These are phyloP conservation scores for Astreopora myriophthalma DNA, from an alignment of 64 coral and sea anemone species.

Conservation along the genomic window DNA sequence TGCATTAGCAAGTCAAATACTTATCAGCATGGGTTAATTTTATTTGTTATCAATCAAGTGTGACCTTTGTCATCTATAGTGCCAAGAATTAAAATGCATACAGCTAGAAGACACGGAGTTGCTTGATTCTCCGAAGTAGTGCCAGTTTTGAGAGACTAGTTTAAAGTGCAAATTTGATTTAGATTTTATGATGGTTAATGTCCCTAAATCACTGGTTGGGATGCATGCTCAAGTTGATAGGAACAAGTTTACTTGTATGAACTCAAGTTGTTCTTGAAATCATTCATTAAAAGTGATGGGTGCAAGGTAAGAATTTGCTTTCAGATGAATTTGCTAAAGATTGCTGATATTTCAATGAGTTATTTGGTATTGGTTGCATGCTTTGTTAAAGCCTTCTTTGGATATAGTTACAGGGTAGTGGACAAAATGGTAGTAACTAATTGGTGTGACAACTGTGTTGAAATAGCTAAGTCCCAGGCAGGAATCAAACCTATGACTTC, in stretches of 20 bases:
- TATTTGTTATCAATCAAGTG: conserved; percentile 16
- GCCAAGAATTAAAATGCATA: neutral
- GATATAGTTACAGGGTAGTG: no score
- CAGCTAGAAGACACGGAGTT: neutral
- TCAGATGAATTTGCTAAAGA: no score
- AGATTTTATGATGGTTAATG: no score
- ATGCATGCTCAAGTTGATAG: neutral
- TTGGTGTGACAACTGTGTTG: no score
- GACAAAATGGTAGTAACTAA: no score
- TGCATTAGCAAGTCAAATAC: conserved; percentile 23
- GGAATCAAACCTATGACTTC: no score
- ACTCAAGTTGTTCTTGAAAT: conserved; percentile 16
- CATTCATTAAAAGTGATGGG: neutral
- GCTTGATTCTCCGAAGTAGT: neutral
- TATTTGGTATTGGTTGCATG: no score
- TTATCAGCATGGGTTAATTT: neutral
- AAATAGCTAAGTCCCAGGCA: no score
- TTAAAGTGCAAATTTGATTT: no score
- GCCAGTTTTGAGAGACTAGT: no score
- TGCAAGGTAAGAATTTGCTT: conserved; percentile 2
- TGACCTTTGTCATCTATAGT: neutral
- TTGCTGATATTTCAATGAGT: no score
- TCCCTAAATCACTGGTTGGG: neutral
- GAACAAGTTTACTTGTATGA: neutral
- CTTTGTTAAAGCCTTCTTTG: no score